Conservation (phyloP, 2,797 vertebrate species). For the Saxicola maurus region DNA sequence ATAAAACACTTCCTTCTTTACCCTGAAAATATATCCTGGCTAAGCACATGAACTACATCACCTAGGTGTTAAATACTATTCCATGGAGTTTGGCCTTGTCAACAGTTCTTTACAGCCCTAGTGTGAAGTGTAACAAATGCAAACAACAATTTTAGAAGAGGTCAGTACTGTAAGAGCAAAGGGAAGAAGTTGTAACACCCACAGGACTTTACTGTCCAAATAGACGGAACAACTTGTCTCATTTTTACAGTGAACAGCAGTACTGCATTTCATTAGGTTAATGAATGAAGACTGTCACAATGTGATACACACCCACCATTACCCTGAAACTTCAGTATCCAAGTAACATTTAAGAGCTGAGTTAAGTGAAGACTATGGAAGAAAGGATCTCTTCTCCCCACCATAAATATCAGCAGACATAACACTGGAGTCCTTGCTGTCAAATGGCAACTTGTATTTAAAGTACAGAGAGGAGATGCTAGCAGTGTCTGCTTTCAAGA, state of each 20-base stretch:
- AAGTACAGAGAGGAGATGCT: neutral
- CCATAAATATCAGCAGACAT: neutral
- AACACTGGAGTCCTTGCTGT: neutral
- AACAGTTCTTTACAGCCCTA: neutral
- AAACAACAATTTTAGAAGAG: neutral
- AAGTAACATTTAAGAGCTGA: neutral
- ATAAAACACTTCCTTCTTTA: neutral
- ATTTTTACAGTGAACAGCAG: neutral
- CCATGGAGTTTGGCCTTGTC: neutral
- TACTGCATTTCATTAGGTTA: neutral
- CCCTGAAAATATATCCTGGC: neutral
- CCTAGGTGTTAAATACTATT: neutral
- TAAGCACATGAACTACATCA: neutral
- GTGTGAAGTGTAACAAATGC: neutral
- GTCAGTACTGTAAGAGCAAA: neutral
- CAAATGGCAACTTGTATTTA: neutral
- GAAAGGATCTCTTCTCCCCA: neutral
- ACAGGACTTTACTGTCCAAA: neutral
- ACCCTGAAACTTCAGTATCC: neutral
- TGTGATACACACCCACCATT: neutral
- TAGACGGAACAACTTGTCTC: fast-evolving
- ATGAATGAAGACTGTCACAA: neutral
- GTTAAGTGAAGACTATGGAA: neutral
- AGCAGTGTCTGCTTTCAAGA: neutral
- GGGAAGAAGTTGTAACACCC: fast-evolving